These are phyloP conservation scores for Castor canadensis DNA, from an alignment of 2,113 vertebrate species.

Conservation along the genomic window DNA sequence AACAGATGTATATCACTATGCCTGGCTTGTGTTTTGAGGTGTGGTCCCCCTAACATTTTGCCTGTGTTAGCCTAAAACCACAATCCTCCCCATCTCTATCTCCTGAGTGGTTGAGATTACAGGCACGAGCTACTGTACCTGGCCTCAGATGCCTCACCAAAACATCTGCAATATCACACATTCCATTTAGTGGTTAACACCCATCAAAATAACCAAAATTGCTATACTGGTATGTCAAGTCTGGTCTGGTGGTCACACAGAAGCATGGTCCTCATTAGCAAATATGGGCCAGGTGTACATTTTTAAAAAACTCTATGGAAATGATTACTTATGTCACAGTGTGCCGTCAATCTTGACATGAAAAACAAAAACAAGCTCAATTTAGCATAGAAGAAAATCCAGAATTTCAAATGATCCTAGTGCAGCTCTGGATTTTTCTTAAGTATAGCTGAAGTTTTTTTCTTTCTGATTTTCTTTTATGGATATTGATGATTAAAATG, in stretches of 20 bases:
- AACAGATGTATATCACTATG: too few relatives aligned
- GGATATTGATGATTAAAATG: not conserved
- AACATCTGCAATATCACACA: not conserved
- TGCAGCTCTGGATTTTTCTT: not conserved
- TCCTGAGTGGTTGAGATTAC: too few relatives aligned
- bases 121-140: too few relatives aligned
- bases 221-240: not conserved
- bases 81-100: too few relatives aligned
- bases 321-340: constrained; percentile 48
- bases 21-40: too few relatives aligned
- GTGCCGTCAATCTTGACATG: constrained; percentile 15
- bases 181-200: constrained; percentile 13
- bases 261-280: constrained; percentile 55
- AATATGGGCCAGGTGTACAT: constrained; percentile 53
- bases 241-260: not conserved
- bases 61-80: too few relatives aligned
- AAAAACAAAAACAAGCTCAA: constrained; percentile 45
- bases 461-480: not conserved
- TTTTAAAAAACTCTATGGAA: constrained; percentile 9
- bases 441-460: not conserved
- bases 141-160: not conserved
- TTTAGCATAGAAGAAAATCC: constrained; percentile 48
- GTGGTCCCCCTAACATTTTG: too few relatives aligned
- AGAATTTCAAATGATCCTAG: constrained; percentile 44
- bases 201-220: constrained; percentile 48